Conservation (phyloP, 1,140 invertebrate genomes). For the Idris sp. region DNA sequence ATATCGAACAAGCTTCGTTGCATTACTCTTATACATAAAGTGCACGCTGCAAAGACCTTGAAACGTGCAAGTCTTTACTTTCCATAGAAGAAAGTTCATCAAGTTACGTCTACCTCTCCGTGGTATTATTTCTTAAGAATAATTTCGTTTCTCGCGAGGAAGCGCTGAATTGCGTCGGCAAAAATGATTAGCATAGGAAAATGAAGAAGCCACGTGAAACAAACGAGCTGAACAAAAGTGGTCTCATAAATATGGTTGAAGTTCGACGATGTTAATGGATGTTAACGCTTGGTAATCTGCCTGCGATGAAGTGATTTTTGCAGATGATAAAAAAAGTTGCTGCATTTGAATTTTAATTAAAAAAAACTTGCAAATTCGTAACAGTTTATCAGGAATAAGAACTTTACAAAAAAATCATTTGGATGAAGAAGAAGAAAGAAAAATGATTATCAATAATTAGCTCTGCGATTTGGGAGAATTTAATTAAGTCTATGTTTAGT, state of each 20-base stretch:
- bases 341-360: conserved; percentile 50
- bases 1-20: no score
- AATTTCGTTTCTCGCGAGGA: conserved; percentile 24
- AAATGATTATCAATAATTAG: no score
- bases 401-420: neutral
- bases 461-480: no score
- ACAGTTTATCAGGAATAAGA: neutral
- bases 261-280: conserved; percentile 46
- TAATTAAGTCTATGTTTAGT: no score
- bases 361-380: conserved; percentile 7
- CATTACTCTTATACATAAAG: no score
- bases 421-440: no score
- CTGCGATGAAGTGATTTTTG: conserved; percentile 38
- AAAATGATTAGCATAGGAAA: conserved; percentile 55
- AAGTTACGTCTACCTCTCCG: conserved; percentile 42
- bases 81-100: conserved; percentile 27
- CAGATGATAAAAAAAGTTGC: conserved; percentile 9
- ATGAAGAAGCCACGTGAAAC: conserved; percentile 41
- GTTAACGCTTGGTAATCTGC: conserved; percentile 49
- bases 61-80: conserved; percentile 26
- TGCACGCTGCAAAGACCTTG: no score
- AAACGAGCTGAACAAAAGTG: conserved; percentile 49
- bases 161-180: conserved; percentile 24
- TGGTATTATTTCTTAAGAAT: conserved; percentile 43
- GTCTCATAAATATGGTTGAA: conserved; percentile 49